Conservation (phyloP, 1,140 invertebrate genomes). For the Piezodorus guildinii region DNA sequence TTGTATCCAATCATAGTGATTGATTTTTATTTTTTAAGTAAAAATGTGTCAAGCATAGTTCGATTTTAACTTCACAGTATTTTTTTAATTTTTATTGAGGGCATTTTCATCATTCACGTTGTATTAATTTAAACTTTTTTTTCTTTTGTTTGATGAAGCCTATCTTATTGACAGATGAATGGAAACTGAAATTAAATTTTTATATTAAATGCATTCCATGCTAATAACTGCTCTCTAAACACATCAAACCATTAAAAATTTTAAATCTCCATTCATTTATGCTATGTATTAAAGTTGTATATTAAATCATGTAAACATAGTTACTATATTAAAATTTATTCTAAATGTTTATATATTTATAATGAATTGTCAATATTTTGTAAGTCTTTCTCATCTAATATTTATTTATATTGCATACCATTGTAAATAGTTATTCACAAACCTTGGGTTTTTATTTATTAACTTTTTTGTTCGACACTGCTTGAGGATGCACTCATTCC, state of each 20-base stretch:
- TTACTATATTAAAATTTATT: conserved; percentile 10
- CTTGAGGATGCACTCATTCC: conserved; percentile 12
- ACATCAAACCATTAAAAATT: neutral
- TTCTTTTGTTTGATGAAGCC: neutral
- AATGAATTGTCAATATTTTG: conserved; percentile 8
- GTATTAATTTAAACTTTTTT: neutral
- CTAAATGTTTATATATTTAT: conserved; percentile 10
- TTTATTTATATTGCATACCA: neutral
- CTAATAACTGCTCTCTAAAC: neutral
- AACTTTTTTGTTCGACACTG: conserved; percentile 11
- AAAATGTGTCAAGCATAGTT: too few relatives aligned
- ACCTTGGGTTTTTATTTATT: conserved; percentile 3
- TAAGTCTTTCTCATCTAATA: conserved; percentile 11
- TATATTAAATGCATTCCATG: conserved; percentile 9
- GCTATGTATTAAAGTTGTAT: neutral
- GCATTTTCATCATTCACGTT: neutral
- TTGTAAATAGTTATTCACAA: conserved; percentile 2
- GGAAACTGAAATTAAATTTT: neutral
- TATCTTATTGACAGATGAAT: neutral
- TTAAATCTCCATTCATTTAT: conserved; percentile 4
- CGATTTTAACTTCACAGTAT: neutral
- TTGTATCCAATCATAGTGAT: too few relatives aligned
- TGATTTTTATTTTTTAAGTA: too few relatives aligned
- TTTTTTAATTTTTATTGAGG: neutral
- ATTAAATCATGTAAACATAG: neutral